Evolutionary conservation across 1,140 invertebrate species (phyloP), one percentile per base, ranked within the genome.

Genomic region (Aricia agestis): DNA sequence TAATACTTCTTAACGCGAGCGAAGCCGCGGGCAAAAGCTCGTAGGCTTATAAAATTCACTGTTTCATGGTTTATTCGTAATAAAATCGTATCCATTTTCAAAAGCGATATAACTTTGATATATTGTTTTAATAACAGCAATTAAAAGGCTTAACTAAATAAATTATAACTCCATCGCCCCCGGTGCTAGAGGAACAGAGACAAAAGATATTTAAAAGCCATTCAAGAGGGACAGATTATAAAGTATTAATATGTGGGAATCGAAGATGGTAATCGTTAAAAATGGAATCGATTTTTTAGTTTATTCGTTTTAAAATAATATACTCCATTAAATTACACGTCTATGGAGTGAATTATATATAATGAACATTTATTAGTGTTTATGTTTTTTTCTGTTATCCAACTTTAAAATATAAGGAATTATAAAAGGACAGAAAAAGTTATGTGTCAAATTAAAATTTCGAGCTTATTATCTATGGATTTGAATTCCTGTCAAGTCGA

Each of bases 121-220:
- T 63, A 63, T 63, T 19, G 59, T 63, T 63, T 63, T 63, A 63
- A 63, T 63, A 63, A 63, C 59, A 63, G 59, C 18, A 82, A 86
- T 86, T 84, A 82, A 80, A 72, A 76, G 72, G 79, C 84, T 84
- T 82, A 81, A 77, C 72, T 75, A 79, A 78, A 85, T 87, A 82
- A 82, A 81, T 87, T 83, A 87, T 80, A 76, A 73, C 82, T 84
- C 71, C 78, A 85, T 85, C 77, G 85, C 85, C 85, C 75, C 74
- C 67, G 80, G 83, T 79, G 77, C 75, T 74, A 75, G 76, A 83
- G 10, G 32, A 72, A 77, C 76, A 82, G 36, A 70, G 52, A 79
- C 25, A 63, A 67, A 66, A 36, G 31, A 69, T 32, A 25, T 61
- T 69, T 69, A 36, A 59, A 32, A 36, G 17, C 31, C 58, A 69